A percentile compares a stretch with the other conserved stretches of the same genome.
Conservation (phyloP, 2,888 invertebrate species). For the Linnaemya tessellans region DNA sequence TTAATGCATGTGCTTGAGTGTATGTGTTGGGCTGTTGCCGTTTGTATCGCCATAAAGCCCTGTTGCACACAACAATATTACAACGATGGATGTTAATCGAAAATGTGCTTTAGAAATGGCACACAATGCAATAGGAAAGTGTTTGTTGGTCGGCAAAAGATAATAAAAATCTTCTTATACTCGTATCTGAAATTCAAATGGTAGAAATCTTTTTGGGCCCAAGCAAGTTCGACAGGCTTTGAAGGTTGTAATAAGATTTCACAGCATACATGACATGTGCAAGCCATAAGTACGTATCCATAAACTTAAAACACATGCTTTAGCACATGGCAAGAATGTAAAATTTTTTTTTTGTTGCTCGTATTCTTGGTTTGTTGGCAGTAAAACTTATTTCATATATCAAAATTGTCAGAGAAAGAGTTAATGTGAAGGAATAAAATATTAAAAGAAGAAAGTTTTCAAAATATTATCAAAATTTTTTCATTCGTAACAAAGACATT, state of each 20-base stretch:
- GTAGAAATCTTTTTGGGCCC: conserved; percentile 2
- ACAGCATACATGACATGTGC: background rate
- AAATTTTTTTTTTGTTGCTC: background rate
- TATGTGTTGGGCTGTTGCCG: conserved; percentile 2
- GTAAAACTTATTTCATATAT: conserved; percentile 16
- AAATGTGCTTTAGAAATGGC: conserved; percentile 11
- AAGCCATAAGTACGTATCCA: background rate
- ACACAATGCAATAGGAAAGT: conserved; percentile 26
- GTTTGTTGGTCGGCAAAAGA: conserved; percentile 31
- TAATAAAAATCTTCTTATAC: conserved; percentile 31
- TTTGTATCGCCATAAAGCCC: conserved; percentile 38
- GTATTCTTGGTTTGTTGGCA: background rate
- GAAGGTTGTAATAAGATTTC: background rate
- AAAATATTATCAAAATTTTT: background rate
- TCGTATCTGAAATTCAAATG: conserved; percentile 32
- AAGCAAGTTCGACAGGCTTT: conserved; percentile 36
- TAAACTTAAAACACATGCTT: background rate
- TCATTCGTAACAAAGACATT: background rate
- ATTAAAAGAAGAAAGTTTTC: background rate
- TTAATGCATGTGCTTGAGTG: conserved; percentile 1
- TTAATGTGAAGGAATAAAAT: background rate
- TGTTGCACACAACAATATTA: conserved; percentile 55
- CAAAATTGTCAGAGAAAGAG: conserved; percentile 39
- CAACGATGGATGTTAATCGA: conserved; percentile 35
- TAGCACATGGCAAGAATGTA: conserved; percentile 8